Conservation (phyloP, 2,888 invertebrate genomes). For the Choreutis nemorana region DNA sequence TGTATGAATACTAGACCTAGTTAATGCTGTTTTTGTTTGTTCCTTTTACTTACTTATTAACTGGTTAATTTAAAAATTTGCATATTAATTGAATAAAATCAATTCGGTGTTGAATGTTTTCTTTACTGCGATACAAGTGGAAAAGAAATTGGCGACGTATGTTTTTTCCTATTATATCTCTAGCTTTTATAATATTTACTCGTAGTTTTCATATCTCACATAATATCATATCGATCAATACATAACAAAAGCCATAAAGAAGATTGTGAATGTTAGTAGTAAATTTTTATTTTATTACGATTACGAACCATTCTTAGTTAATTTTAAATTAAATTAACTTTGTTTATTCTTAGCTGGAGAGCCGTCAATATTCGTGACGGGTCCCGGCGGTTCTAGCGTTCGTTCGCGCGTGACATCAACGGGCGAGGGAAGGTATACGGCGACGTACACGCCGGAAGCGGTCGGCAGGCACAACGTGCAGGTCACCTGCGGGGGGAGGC, state of each 20-base stretch:
- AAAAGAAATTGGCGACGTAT: no score
- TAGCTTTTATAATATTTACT: neutral
- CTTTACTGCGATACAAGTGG: no score
- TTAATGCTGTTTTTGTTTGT: no score
- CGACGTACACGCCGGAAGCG: slow-evolving; percentile 82
- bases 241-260: no score
- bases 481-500: slow-evolving; percentile 82
- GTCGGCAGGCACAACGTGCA: slow-evolving; percentile 89
- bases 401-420: slow-evolving; percentile 73
- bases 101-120: no score
- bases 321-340: neutral
- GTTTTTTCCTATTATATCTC: neutral
- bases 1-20: no score
- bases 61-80: no score
- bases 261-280: no score
- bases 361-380: slow-evolving; percentile 77
- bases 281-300: neutral
- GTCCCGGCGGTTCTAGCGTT: slow-evolving; percentile 84
- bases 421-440: slow-evolving; percentile 75
- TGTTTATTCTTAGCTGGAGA: slow-evolving; percentile 52
- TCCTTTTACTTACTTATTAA: no score
- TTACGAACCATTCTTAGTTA: neutral
- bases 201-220: neutral
- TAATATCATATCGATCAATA: no score
- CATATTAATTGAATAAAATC: no score